Evolutionary conservation across 1,140 invertebrate species (phyloP).

Genomic region (Drosophila arizonae): DNA sequence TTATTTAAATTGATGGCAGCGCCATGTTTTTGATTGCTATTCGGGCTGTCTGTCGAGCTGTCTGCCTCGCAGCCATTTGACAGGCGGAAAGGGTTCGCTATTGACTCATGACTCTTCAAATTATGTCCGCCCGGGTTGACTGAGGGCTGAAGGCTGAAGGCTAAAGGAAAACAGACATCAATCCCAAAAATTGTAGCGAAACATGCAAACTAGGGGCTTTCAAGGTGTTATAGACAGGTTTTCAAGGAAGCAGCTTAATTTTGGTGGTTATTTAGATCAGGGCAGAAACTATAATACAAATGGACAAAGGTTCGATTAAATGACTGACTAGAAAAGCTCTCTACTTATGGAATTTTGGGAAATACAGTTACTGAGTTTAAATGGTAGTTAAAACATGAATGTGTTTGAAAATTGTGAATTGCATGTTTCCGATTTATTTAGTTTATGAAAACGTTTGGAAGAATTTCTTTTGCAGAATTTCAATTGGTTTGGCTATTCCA

Average conservation of each 20-base stretch:
- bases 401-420: too few relatives aligned
- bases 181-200: slow-evolving; percentile 16
- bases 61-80: slow-evolving; percentile 38
- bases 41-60: background rate
- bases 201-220: slow-evolving; percentile 44
- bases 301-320: too few relatives aligned
- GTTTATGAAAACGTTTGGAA: too few relatives aligned
- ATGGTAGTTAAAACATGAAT: background rate
- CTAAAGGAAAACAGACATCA: background rate
- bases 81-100: slow-evolving; percentile 62
- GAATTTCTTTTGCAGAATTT: too few relatives aligned
- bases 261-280: background rate
- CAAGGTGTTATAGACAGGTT: slow-evolving; percentile 4
- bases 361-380: too few relatives aligned
- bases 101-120: slow-evolving; percentile 51
- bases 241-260: background rate
- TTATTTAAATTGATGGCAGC: slow-evolving; percentile 58
- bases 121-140: slow-evolving; percentile 4
- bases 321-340: too few relatives aligned
- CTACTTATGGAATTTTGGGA: too few relatives aligned
- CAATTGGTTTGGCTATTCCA: too few relatives aligned
- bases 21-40: slow-evolving; percentile 44
- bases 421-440: too few relatives aligned
- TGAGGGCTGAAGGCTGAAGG: background rate
- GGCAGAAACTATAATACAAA: background rate